Conservation (phyloP, 2,113 vertebrate species). For the Haemorhous mexicanus region DNA sequence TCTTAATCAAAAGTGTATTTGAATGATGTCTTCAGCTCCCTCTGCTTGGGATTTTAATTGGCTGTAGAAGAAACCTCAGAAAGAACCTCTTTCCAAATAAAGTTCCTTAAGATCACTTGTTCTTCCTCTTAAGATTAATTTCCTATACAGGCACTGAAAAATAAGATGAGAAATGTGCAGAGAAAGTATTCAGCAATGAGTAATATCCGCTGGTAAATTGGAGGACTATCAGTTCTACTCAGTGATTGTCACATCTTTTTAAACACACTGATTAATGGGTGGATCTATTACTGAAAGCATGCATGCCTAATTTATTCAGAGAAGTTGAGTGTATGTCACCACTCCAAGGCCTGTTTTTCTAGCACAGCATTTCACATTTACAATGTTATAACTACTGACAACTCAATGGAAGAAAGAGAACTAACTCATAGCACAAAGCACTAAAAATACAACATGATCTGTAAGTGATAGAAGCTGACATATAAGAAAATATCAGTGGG, state of each 20-base stretch:
- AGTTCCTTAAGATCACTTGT: not conserved
- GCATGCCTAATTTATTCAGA: conserved; percentile 38
- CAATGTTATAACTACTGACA: not conserved
- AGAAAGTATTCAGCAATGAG: not conserved
- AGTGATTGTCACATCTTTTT: conserved; percentile 31
- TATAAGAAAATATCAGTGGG: not conserved
- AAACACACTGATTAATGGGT: conserved; percentile 39
- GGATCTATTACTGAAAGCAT: conserved; percentile 44
- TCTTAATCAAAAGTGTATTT: not conserved
- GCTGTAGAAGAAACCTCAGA: not conserved
- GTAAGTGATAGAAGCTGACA: conserved; percentile 23
- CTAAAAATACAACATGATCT: conserved; percentile 13
- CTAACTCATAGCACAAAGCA: conserved; percentile 18
- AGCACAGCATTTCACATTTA: not conserved
- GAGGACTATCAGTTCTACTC: not conserved
- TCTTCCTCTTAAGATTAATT: not conserved
- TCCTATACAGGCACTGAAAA: not conserved
- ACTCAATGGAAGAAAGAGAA: not conserved
- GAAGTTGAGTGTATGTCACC: conserved; percentile 30
- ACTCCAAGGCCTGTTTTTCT: not conserved
- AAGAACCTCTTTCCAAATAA: not conserved
- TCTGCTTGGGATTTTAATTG: not conserved
- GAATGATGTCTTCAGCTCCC: not conserved
- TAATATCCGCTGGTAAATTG: not conserved
- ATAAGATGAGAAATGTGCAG: not conserved